phyloP scores from a whole-genome alignment of 2,113 vertebrate genomes.

The Mesitornis unicolor region DNA sequence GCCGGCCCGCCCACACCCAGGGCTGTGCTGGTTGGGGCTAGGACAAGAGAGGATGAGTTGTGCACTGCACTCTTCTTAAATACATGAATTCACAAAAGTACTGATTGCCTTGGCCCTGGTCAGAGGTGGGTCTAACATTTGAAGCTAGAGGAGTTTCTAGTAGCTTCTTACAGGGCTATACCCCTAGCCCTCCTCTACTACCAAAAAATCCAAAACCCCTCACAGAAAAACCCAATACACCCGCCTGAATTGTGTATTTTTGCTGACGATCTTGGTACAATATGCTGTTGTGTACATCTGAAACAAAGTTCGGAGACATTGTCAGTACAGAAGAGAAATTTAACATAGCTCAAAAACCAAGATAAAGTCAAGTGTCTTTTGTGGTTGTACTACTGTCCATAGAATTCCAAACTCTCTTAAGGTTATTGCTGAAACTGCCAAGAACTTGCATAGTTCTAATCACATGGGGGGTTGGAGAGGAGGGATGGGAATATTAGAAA shows the following conservation, averaged over 20 bases:
- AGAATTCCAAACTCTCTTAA: background rate
- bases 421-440: background rate
- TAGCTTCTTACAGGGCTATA: too few relatives aligned
- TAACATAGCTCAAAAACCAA: background rate
- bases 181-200: too few relatives aligned
- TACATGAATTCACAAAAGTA: too few relatives aligned
- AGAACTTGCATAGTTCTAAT: background rate
- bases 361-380: background rate
- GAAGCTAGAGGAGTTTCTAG: too few relatives aligned
- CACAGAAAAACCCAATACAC: too few relatives aligned
- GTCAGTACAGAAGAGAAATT: background rate
- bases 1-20: too few relatives aligned
- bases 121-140: too few relatives aligned
- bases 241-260: background rate
- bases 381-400: background rate
- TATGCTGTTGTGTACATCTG: background rate
- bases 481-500: background rate
- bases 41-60: too few relatives aligned
- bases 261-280: background rate
- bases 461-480: accelerated
- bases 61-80: too few relatives aligned
- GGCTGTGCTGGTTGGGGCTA: too few relatives aligned
- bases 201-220: too few relatives aligned
- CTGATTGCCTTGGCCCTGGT: too few relatives aligned
- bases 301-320: background rate